A percentile compares a stretch with the other conserved stretches of the same genome.
Evolutionary conservation across 2,888 invertebrate genomes (phyloP).

Genomic region (Schizotus pectinicornis): DNA sequence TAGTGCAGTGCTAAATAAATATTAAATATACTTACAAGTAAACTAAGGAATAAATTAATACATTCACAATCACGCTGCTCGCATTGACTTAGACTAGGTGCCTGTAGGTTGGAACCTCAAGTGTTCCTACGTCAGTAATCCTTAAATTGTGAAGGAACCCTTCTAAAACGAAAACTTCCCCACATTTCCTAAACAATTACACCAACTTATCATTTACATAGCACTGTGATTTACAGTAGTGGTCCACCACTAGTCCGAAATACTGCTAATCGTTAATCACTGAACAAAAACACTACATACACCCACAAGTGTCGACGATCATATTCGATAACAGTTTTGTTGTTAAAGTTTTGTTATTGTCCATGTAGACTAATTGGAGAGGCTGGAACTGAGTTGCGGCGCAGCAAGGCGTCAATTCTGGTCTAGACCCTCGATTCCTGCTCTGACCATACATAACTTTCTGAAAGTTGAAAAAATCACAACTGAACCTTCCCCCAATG

Average conservation of each 20-base stretch:
- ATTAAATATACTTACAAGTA: constrained; percentile 5
- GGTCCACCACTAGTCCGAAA: constrained; percentile 11
- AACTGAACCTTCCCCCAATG: not conserved
- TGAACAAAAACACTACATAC: constrained; percentile 65
- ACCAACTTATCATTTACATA: not conserved
- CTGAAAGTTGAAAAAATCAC: constrained; percentile 59
- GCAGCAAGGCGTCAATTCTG: constrained; percentile 83
- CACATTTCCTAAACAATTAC: not conserved
- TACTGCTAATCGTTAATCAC: constrained; percentile 24
- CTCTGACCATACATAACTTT: constrained; percentile 70
- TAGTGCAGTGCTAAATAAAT: constrained; percentile 10
- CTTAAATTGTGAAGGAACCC: constrained; percentile 7
- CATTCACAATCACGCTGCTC: constrained; percentile 3
- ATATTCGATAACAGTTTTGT: constrained; percentile 85
- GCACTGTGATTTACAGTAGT: not conserved
- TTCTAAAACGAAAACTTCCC: constrained; percentile 21
- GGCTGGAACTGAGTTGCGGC: constrained; percentile 84
- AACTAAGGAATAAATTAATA: constrained; percentile 18
- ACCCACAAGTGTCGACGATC: constrained; percentile 91
- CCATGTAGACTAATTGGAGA: constrained; percentile 79
- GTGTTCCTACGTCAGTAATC: not conserved
- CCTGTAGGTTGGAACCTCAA: no score
- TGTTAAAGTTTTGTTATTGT: constrained; percentile 78
- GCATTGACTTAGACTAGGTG: no score
- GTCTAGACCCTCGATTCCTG: constrained; percentile 48